A percentile compares a stretch with the other conserved stretches of the same genome.
phyloP scores from a whole-genome alignment of 2,113 vertebrate genomes.

The Bubo scandiacus region DNA sequence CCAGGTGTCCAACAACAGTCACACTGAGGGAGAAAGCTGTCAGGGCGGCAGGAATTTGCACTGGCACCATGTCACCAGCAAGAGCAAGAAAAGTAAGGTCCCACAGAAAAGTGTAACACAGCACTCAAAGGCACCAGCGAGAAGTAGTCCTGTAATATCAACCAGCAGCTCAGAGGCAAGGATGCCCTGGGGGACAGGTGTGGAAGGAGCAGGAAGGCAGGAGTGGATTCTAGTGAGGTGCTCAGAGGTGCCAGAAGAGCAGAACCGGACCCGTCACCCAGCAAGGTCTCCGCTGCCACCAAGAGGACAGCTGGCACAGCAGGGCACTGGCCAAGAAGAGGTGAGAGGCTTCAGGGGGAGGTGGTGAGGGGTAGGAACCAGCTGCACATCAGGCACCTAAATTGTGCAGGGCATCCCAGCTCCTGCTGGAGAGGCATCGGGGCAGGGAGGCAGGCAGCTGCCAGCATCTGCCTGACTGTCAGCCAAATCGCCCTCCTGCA shows the following conservation, averaged over 20 bases:
- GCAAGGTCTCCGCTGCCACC: neutral
- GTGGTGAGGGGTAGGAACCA: neutral
- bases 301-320: neutral
- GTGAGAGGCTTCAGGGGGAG: neutral
- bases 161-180: neutral
- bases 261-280: neutral
- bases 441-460: neutral
- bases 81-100: neutral
- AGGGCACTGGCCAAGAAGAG: neutral
- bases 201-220: neutral
- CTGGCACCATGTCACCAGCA: neutral
- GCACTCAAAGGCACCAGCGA: neutral
- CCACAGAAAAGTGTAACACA: neutral
- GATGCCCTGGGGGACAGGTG: no score
- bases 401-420: neutral
- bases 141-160: neutral
- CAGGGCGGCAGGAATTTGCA: neutral
- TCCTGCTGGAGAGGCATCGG: neutral
- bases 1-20: neutral
- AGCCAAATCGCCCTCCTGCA: neutral
- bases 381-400: neutral
- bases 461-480: neutral
- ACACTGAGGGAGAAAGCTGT: neutral
- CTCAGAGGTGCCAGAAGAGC: neutral
- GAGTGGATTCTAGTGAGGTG: accelerated